Evolutionary conservation across 2,888 invertebrate species (phyloP).

Genomic region (Pheosia tremula): DNA sequence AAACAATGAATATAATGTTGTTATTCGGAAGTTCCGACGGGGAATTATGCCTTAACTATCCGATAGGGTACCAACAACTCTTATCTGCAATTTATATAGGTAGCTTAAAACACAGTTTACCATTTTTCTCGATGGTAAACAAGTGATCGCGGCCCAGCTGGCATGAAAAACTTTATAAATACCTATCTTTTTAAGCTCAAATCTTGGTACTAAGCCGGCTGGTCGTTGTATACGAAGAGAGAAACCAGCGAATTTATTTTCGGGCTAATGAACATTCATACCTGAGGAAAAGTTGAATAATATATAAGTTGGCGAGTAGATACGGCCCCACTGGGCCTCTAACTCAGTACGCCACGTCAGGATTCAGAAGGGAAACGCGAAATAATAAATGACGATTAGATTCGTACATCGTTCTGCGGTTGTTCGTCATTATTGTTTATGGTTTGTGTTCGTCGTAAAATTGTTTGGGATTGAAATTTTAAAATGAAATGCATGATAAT

Average conservation of each 20-base stretch:
- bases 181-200: constrained; percentile 23
- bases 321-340: constrained; percentile 63
- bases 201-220: constrained; percentile 18
- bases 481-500: not conserved
- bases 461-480: constrained; percentile 14
- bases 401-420: constrained; percentile 48
- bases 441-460: constrained; percentile 41
- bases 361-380: constrained; percentile 55
- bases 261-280: constrained; percentile 77
- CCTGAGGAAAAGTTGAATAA: constrained; percentile 78
- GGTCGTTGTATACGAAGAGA: constrained; percentile 62
- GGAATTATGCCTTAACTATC: too few relatives aligned
- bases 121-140: not conserved
- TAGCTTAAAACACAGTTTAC: too few relatives aligned
- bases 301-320: constrained; percentile 71
- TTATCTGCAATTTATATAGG: too few relatives aligned
- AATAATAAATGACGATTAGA: constrained; percentile 65
- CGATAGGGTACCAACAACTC: too few relatives aligned
- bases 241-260: constrained; percentile 58
- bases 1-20: too few relatives aligned
- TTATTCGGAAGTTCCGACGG: too few relatives aligned
- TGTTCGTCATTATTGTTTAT: constrained; percentile 55
- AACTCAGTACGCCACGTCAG: constrained; percentile 63
- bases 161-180: constrained; percentile 29
- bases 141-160: constrained; percentile 10